phyloP scores from a whole-genome alignment of 1,140 invertebrate genomes.

The Musca domestica region DNA sequence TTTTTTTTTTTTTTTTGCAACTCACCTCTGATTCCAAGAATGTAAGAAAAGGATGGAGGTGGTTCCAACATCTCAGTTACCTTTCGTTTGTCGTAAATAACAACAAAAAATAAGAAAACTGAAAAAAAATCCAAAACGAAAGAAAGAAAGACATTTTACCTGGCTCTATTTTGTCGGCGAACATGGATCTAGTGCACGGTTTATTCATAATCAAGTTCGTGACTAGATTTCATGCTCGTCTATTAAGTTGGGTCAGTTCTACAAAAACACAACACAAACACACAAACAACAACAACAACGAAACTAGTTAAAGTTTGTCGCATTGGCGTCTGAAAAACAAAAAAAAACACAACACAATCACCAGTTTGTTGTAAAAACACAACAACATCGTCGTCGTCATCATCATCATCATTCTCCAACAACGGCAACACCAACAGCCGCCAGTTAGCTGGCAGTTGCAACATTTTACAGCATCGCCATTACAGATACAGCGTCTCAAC shows the following conservation, averaged over 20 bases:
- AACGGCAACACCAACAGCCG: too few species aligned
- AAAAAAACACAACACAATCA: not conserved
- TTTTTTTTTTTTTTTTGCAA: not conserved
- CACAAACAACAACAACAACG: not conserved
- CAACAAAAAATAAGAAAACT: too few species aligned
- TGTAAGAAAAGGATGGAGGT: not conserved
- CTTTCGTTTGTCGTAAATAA: not conserved
- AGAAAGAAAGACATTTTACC: slow-evolving; percentile 33
- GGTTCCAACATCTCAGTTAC: not conserved
- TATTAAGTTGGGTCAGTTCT: slow-evolving; percentile 55
- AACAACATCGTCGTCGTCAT: too few species aligned
- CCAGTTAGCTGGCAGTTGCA: too few species aligned
- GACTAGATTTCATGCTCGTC: slow-evolving; percentile 56
- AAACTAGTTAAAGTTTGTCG: not conserved
- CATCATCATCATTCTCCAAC: too few species aligned
- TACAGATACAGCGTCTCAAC: too few species aligned
- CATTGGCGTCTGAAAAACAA: not conserved
- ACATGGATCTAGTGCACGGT: slow-evolving; percentile 56
- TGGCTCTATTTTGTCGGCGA: slow-evolving; percentile 55
- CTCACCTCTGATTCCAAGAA: not conserved
- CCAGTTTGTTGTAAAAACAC: too few species aligned
- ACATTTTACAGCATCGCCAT: too few species aligned
- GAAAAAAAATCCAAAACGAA: too few species aligned
- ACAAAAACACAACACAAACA: slow-evolving; percentile 4
- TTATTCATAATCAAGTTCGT: slow-evolving; percentile 55